phyloP scores from a whole-genome alignment of 2,888 invertebrate species.

The Drosophila recens region DNA sequence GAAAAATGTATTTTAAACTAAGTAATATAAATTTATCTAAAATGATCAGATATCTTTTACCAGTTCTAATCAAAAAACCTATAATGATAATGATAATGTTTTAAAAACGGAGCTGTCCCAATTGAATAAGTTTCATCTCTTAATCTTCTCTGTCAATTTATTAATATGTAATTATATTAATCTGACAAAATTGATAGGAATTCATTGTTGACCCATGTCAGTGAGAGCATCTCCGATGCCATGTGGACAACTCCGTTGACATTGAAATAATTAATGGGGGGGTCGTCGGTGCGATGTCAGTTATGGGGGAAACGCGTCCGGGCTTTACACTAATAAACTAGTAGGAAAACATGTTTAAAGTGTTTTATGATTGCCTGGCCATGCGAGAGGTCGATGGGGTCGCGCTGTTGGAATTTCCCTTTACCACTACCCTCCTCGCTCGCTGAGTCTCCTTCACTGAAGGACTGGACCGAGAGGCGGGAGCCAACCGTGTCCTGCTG shows the following conservation, averaged over 20 bases:
- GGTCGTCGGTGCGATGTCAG: constrained; percentile 7
- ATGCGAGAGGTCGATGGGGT: constrained; percentile 70
- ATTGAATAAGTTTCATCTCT: neutral
- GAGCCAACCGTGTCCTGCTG: constrained; percentile 41
- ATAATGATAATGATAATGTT: too few species aligned
- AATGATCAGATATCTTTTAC: neutral
- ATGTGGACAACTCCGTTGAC: constrained; percentile 64
- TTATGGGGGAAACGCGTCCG: constrained; percentile 47
- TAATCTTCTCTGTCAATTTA: neutral
- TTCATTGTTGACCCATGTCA: constrained; percentile 14
- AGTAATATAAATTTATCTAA: neutral
- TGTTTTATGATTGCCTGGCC: constrained; percentile 78
- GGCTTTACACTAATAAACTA: constrained; percentile 77
- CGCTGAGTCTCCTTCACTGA: neutral
- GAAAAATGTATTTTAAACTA: neutral
- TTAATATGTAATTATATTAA: neutral
- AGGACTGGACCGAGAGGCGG: constrained; percentile 24
- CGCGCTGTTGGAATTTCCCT: constrained; percentile 57
- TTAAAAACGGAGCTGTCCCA: neutral
- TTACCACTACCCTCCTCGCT: neutral
- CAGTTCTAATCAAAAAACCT: neutral
- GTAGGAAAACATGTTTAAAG: constrained; percentile 78
- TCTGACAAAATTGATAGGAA: neutral
- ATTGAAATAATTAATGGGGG: constrained; percentile 71
- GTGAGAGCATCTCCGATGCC: constrained; percentile 56